These are phyloP conservation scores for Hyperoplus lanceolatus DNA, from an alignment of 2,797 vertebrate genomes.

Conservation along the genomic window DNA sequence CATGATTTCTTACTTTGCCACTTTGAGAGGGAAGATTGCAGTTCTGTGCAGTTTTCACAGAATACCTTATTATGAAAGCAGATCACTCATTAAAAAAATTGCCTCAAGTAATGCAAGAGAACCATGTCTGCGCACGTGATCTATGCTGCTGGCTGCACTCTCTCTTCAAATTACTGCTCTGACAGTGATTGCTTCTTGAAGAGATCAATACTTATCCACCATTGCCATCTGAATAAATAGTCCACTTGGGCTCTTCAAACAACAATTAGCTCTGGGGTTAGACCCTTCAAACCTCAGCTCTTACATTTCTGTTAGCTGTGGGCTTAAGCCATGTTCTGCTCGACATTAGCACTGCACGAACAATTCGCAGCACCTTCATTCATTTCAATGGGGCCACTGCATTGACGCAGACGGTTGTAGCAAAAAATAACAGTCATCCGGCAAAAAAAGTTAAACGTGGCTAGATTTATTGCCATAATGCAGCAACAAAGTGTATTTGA, in stretches of 20 bases:
- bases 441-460: neutral
- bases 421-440: neutral
- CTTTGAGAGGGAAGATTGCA: neutral
- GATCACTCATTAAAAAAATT: slow-evolving; percentile 30
- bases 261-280: slow-evolving; percentile 5
- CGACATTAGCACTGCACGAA: slow-evolving; percentile 13
- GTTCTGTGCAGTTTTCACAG: slow-evolving; percentile 28
- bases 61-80: slow-evolving; percentile 10
- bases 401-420: neutral
- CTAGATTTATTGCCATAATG: neutral
- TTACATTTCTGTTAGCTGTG: slow-evolving; percentile 1
- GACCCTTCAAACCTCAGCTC: neutral
- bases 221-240: slow-evolving; percentile 30
- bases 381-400: neutral
- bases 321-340: slow-evolving; percentile 1
- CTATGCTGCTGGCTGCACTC: slow-evolving; percentile 22
- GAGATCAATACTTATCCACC: slow-evolving; percentile 19
- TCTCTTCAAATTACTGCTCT: slow-evolving; percentile 3
- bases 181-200: slow-evolving; percentile 15
- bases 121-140: slow-evolving; percentile 24
- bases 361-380: neutral
- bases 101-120: slow-evolving; percentile 39
- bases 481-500: neutral
- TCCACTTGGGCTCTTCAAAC: slow-evolving; percentile 18
- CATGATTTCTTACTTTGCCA: slow-evolving; percentile 20